These are phyloP conservation scores for Marmota flaviventris DNA, from an alignment of 2,113 vertebrate genomes.

Conservation along the genomic window DNA sequence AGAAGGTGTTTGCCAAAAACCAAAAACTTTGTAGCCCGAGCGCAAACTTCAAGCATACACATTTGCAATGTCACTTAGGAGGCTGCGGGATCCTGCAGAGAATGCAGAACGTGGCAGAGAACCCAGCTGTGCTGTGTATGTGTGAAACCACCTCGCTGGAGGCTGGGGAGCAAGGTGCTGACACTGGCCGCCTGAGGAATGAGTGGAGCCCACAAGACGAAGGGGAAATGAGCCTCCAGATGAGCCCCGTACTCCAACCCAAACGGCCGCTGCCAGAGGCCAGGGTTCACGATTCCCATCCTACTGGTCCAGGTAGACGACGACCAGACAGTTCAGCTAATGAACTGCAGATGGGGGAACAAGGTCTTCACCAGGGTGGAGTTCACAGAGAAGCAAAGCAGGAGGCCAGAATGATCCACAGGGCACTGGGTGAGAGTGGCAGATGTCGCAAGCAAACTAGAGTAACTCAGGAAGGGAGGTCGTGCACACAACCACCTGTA, in stretches of 20 bases:
- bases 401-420: not conserved
- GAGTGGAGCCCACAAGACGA: not conserved
- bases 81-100: not conserved
- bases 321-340: not conserved
- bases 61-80: not conserved
- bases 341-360: fast-evolving
- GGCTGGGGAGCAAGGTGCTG: not conserved
- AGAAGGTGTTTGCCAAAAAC: not conserved
- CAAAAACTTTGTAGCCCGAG: not conserved
- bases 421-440: fast-evolving
- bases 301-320: fast-evolving
- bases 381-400: not conserved
- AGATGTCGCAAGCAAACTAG: not conserved
- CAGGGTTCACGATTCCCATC: not conserved
- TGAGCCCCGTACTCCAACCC: fast-evolving
- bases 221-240: not conserved
- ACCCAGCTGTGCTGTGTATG: not conserved
- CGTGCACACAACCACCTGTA: not conserved
- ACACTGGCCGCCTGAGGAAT: not conserved
- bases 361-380: not conserved
- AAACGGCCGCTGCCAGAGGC: fast-evolving
- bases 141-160: not conserved
- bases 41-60: not conserved
- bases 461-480: not conserved
- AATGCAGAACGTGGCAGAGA: not conserved